A percentile compares a stretch with the other conserved stretches of the same genome.
These are phyloP conservation scores for Bovichtus variegatus DNA, from an alignment of 2,797 vertebrate species.

Conservation along the genomic window DNA sequence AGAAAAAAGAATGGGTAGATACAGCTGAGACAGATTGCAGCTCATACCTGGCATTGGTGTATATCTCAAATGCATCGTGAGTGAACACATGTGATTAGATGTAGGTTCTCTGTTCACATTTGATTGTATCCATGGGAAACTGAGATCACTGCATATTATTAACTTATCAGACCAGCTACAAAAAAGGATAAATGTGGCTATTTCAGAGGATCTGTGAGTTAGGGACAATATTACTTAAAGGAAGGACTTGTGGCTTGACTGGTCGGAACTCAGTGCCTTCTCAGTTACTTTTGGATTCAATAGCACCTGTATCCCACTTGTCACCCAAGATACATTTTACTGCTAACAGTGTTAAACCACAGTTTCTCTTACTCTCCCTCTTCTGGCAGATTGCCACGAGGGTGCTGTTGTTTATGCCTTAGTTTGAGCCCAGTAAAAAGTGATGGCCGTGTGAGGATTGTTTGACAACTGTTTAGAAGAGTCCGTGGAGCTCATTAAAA, in stretches of 20 bases:
- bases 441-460: conserved; percentile 91
- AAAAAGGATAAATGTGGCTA: not conserved
- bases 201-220: not conserved
- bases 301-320: conserved; percentile 32
- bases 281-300: not conserved
- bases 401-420: conserved; percentile 51
- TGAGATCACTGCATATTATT: not conserved
- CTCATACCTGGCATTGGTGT: conserved; percentile 8
- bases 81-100: conserved; percentile 6
- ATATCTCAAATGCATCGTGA: conserved; percentile 19
- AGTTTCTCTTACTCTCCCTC: conserved; percentile 19
- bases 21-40: not conserved
- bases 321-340: conserved; percentile 30
- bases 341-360: conserved; percentile 21
- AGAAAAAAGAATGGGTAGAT: not conserved
- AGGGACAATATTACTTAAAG: not conserved
- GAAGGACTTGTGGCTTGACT: not conserved
- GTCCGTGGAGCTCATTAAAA: conserved; percentile 91
- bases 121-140: not conserved
- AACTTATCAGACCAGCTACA: not conserved
- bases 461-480: conserved; percentile 94
- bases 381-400: conserved; percentile 28
- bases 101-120: conserved; percentile 17
- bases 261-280: not conserved
- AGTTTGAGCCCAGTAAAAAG: conserved; percentile 82